phyloP scores from a whole-genome alignment of 2,888 invertebrate species.

The Mimas tiliae region DNA sequence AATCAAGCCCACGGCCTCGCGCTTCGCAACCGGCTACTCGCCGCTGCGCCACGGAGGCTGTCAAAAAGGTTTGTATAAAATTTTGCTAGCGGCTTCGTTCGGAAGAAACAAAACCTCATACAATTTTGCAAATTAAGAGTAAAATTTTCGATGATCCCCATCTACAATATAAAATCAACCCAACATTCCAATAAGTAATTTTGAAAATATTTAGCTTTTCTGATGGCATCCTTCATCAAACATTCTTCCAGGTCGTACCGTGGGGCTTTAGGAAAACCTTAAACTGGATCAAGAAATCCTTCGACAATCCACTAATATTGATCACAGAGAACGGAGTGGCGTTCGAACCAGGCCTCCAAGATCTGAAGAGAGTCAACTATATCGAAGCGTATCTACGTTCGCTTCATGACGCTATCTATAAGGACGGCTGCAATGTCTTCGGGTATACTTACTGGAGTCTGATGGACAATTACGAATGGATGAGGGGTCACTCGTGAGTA shows the following conservation, averaged over 20 bases:
- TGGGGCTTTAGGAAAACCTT: constrained; percentile 87
- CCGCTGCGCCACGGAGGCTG: too few relatives aligned
- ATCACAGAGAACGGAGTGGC: constrained; percentile 87
- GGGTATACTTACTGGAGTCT: constrained; percentile 92
- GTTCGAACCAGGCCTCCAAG: constrained; percentile 68
- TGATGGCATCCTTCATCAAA: not conserved
- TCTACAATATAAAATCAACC: too few relatives aligned
- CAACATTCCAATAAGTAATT: too few relatives aligned
- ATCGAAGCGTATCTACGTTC: constrained; percentile 77
- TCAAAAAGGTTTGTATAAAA: too few relatives aligned
- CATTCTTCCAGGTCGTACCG: constrained; percentile 82
- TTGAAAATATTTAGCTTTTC: too few relatives aligned
- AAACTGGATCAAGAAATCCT: constrained; percentile 85
- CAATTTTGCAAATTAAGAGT: too few relatives aligned
- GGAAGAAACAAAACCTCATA: too few relatives aligned
- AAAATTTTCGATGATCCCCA: too few relatives aligned
- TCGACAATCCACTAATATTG: constrained; percentile 83
- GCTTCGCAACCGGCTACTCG: too few relatives aligned
- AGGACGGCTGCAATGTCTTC: constrained; percentile 84
- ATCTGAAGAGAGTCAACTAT: constrained; percentile 80
- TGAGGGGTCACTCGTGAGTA: constrained; percentile 87
- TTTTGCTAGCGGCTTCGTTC: too few relatives aligned
- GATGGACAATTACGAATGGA: constrained; percentile 94
- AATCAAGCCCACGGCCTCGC: too few relatives aligned
- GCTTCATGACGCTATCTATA: constrained; percentile 72